These are phyloP conservation scores for Augiades crinisus DNA, from an alignment of 2,888 invertebrate species.

Conservation along the genomic window DNA sequence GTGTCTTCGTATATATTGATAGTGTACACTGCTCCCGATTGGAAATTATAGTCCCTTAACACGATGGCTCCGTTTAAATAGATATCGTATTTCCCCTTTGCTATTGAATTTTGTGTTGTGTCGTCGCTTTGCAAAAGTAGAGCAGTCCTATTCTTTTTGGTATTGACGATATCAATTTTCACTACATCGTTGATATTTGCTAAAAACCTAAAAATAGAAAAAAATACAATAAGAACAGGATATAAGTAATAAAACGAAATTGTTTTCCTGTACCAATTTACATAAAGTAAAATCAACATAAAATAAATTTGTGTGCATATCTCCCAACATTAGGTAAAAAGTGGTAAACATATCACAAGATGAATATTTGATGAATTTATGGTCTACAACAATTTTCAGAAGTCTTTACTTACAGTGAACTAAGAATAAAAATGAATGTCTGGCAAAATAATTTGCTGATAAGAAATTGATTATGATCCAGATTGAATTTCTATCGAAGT, in stretches of 20 bases:
- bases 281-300: too few species aligned
- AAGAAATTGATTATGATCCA: too few species aligned
- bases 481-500: background rate
- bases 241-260: background rate
- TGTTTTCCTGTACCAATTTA: background rate
- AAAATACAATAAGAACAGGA: too few species aligned
- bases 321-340: too few species aligned
- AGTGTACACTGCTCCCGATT: constrained; percentile 85
- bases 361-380: too few species aligned
- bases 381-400: too few species aligned
- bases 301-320: too few species aligned
- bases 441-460: too few species aligned
- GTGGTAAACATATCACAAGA: too few species aligned
- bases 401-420: too few species aligned
- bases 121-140: constrained; percentile 46
- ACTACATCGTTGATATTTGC: constrained; percentile 48
- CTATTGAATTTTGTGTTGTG: constrained; percentile 44
- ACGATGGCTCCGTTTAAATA: constrained; percentile 50
- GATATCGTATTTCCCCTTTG: constrained; percentile 61
- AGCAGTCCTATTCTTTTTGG: constrained; percentile 47
- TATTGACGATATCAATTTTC: constrained; percentile 46
- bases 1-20: constrained; percentile 66
- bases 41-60: constrained; percentile 54
- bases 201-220: constrained; percentile 58
- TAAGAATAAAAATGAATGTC: too few species aligned